A percentile compares a stretch with the other conserved stretches of the same genome.
Conservation (phyloP, 2,113 vertebrate species). For the Aleadryas rufinucha region DNA sequence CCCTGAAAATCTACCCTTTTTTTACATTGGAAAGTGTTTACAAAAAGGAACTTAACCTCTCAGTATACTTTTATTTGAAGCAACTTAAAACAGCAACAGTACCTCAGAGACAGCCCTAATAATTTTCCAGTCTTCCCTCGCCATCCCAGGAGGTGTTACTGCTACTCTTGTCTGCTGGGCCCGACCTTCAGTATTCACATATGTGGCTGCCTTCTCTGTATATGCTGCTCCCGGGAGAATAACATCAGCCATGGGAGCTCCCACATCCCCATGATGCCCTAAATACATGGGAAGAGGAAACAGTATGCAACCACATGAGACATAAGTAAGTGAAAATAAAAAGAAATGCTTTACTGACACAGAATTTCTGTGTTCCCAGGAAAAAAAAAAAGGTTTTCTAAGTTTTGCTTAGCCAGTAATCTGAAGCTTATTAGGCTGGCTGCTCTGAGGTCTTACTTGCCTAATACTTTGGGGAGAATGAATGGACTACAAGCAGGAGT, state of each 20-base stretch:
- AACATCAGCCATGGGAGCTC: constrained; percentile 90
- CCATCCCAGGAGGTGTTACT: constrained; percentile 90
- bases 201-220: constrained; percentile 92
- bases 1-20: background rate
- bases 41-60: background rate
- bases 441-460: background rate
- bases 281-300: background rate
- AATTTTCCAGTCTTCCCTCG: constrained; percentile 96
- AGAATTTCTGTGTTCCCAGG: background rate
- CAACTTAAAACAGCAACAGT: background rate
- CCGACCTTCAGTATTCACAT: constrained; percentile 94
- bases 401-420: background rate
- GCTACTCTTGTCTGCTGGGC: constrained; percentile 91
- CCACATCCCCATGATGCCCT: constrained; percentile 96
- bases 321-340: background rate
- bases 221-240: constrained; percentile 94
- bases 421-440: background rate
- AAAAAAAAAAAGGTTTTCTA: background rate
- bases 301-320: background rate
- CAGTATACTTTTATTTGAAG: background rate
- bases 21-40: background rate
- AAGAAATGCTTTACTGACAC: background rate
- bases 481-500: background rate
- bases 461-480: background rate
- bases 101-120: constrained; percentile 95